Base-by-base conservation (phyloP, 2,797 vertebrate genomes). In the Takifugu rubripes region DNA sequence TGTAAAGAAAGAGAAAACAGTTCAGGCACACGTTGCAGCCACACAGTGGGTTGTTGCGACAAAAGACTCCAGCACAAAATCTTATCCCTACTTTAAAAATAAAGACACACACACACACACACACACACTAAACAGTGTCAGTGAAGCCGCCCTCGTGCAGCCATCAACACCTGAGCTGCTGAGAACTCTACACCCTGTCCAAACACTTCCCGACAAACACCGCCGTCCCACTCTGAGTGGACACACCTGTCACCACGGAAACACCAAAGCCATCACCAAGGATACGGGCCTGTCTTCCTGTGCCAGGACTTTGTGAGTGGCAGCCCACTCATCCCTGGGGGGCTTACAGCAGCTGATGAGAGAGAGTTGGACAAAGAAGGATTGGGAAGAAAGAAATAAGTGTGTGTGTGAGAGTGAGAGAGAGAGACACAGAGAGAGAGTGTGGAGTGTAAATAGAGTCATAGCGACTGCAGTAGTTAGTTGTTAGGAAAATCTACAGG, bases 151-250 rank as follows among this genome's bases (percentile, higher is more conserved):
- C 79, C 59, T 61, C 53, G 26, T 54, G 66, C 56, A 68, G 65
- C 79, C 70, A 60, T 86, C 87, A 88, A 84, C 86, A 85, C 86
- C 79, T 77, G 74, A 78, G 75, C 77, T 56, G 61, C 36, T 79
- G 72, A 72, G 68, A 78, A 79, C 81, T 75, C 75, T 46, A 74
- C 64, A 33, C 58, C 68, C 67, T 62, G 51, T 74, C 64, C 64
- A 75, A 85, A 81, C 77, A 74, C 79, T 84, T 86, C 82, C 87
- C 84, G 84, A 86, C 81, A 87, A 87, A 88, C 79, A 85, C 42
- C 1, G 55, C 54, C 6, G 64, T 75, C 86, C 74, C 54, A 65
- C 74, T 85, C 70, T 33, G 68, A 87, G 82, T 72, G 77, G 83
- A 84, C 86, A 84, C 84, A 85, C 83, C 85, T 87, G 88, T 89